Evolutionary conservation across 2,888 invertebrate genomes (phyloP), one percentile per base, ranked within the genome.

Genomic region (Caenorhabditis japonica): DNA sequence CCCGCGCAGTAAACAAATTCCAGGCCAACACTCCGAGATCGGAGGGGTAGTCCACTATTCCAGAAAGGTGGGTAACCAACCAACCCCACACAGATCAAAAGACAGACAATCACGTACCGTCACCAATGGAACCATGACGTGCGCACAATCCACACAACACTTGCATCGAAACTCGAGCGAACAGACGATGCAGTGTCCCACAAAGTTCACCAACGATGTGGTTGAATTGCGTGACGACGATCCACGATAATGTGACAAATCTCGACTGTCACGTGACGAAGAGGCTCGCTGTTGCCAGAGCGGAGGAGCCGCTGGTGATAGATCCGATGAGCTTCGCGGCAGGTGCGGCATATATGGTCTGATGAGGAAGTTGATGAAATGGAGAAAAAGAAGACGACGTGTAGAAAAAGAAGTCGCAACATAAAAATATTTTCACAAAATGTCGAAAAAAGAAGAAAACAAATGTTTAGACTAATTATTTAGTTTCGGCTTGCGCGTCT

Each of bases 141-240:
- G 84, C 8, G 61, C 58, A 62, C 83, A 84, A 41, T 76, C 59
- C 17, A 51, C 30, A 49, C 83, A 84, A 49, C 83, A 83, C 15
- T 55, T 69, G 71, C 83, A 84, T 17, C 71, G 53, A 58, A 82
- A 81, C 27, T 83, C 82, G n/a, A 72, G 51, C 13, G 71, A 62
- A 56, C 82, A 84, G 25, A 46, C 51, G 36, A 62, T 56, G 61
- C 84, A 84, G 46, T 64, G 73, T 4, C 80, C 79, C 30, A 82
- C 74, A 19, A 82, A 66, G 46, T 82, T 79, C 27, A 81, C 56
- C 10, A 79, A 46, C 25, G 76, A 76, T 13, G 58, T 52, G 12
- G 76, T 60, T 3, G 75, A 69, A 23, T 59, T 70, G n/a, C 62
- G 73, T 17, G 69, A 52, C 17, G 70, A 71, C 7, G 66, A 66